Base-by-base conservation (phyloP, 1,140 invertebrate species). In the Cyclina sinensis region DNA sequence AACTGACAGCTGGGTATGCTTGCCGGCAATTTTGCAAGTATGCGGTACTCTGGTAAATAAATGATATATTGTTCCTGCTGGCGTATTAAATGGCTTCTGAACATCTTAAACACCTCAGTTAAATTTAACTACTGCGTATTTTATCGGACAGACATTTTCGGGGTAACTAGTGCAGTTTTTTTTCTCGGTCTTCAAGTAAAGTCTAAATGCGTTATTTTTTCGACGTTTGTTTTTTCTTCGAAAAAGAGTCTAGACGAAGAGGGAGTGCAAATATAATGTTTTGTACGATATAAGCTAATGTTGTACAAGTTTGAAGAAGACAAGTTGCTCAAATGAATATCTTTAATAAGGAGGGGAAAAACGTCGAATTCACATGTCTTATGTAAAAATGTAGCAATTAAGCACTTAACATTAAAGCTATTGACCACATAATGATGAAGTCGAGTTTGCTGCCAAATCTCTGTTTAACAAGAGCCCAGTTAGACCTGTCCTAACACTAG, bases 1-100 rank as follows among this genome's bases (percentile, higher is more conserved):
- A 35, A 70, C 14, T 32, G 37, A 70, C 65, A 70, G 65, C 65
- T 70, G 65, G 32, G 65, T 70, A 70, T 70, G 65, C 65, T 70
- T 70, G 32, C 37, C 21, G 24, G 32, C 35, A 37, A 37, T 35
- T 70, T 39, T 37, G 65, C 65, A 30, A 70, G 65, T 70, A 21
- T 70, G 65, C 12, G 65, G 65, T 70, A 70, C 65, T 11, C 65
- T 70, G 32, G 32, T 35, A 37, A 70, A 70, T 37, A 37, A 70
- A 70, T 70, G 65, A 70, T 70, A 37, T 39, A 70, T 70, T 70
- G 65, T 70, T 70, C 65, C 7, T 18, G 32, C 9, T 37, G 32
- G 65, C 65, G 24, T 37, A 14, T 4, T 70, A 37, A 30, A 70
- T 70, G 30, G 35, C 65, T 70, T 30, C 18, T 70, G 27, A 70